A percentile compares a stretch with the other conserved stretches of the same genome.
Conservation (phyloP, 2,888 invertebrate genomes). For the Apoderus coryli region DNA sequence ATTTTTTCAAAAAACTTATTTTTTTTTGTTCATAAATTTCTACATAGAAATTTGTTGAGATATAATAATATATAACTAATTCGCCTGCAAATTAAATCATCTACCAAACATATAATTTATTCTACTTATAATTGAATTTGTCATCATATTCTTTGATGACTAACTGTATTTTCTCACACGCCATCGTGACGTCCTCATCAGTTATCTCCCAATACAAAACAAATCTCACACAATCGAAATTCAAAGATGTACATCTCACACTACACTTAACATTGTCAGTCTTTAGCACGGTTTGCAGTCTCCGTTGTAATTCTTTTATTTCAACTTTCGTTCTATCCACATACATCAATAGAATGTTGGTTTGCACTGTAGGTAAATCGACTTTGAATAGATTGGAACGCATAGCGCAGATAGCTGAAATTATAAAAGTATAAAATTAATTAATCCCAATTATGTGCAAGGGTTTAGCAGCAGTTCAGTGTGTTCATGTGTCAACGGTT, state of each 20-base stretch:
- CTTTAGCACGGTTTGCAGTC: constrained; percentile 36
- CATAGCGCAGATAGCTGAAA: constrained; percentile 44
- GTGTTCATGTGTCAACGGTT: too few species aligned
- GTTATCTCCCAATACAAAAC: constrained; percentile 58
- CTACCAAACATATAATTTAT: too few species aligned
- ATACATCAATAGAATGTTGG: constrained; percentile 61
- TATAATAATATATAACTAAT: too few species aligned
- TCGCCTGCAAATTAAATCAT: too few species aligned
- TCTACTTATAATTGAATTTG: constrained; percentile 17
- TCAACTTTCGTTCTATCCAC: constrained; percentile 37
- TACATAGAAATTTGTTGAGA: too few species aligned
- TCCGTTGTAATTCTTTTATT: constrained; percentile 39
- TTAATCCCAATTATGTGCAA: too few species aligned
- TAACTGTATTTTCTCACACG: constrained; percentile 55
- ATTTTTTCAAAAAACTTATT: too few species aligned
- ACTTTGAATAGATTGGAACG: constrained; percentile 48
- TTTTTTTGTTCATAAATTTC: too few species aligned
- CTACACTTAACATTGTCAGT: constrained; percentile 37
- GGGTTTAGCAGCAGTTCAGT: too few species aligned
- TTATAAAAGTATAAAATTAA: too few species aligned
- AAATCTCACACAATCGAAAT: constrained; percentile 46
- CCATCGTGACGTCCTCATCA: constrained; percentile 49
- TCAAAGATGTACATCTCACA: constrained; percentile 46
- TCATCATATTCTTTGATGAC: constrained; percentile 48
- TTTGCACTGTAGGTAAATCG: constrained; percentile 47